phyloP scores from a whole-genome alignment of 2,888 invertebrate species.

The Stenchaetothrips biformis region DNA sequence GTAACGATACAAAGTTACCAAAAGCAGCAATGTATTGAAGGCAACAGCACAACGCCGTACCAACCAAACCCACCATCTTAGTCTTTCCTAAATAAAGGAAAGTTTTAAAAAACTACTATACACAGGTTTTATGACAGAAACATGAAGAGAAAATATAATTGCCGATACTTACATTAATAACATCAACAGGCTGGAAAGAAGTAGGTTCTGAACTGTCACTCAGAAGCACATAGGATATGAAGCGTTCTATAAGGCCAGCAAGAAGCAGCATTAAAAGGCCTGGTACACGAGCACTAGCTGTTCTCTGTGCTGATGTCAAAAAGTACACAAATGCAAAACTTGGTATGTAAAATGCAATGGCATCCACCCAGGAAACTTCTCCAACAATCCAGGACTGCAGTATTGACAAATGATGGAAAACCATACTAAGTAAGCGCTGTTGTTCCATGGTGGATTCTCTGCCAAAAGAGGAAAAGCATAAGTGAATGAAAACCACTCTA shows the following conservation, averaged over 20 bases:
- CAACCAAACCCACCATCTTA: conserved; percentile 3
- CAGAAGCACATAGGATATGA: background rate
- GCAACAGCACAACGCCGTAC: conserved; percentile 1
- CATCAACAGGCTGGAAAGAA: background rate
- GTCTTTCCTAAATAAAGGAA: background rate
- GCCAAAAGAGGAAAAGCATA: conserved; percentile 34
- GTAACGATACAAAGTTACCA: background rate
- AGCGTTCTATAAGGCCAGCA: background rate
- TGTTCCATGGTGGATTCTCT: conserved; percentile 53
- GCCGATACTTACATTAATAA: background rate
- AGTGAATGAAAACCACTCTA: too few species aligned
- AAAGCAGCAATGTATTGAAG: background rate
- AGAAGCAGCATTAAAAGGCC: conserved; percentile 30
- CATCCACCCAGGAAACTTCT: conserved; percentile 60
- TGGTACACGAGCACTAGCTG: conserved; percentile 49
- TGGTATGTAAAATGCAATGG: conserved; percentile 55
- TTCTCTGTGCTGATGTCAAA: conserved; percentile 54
- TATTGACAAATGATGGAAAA: conserved; percentile 52
- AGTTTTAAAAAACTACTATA: background rate
- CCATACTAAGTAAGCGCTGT: conserved; percentile 52
- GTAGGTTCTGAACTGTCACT: background rate
- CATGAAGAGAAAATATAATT: background rate
- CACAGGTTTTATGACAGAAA: background rate
- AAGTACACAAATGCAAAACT: conserved; percentile 52
- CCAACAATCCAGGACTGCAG: conserved; percentile 59